phyloP scores from a whole-genome alignment of 2,113 vertebrate genomes.

The Choloepus hoffmanni region DNA sequence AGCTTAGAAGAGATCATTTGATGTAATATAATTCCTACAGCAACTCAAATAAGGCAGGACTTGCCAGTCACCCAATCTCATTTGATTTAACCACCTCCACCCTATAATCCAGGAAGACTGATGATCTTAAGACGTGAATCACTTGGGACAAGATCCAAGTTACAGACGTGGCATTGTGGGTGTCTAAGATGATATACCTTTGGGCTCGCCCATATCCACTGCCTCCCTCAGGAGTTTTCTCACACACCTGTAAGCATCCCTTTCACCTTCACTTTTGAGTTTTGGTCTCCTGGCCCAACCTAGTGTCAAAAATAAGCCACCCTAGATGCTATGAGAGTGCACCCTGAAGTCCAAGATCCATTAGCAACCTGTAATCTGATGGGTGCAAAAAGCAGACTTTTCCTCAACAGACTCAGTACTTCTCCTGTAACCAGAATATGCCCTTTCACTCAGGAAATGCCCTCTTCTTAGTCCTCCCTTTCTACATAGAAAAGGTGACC shows the following conservation, averaged over 20 bases:
- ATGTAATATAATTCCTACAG: background rate
- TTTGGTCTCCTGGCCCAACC: background rate
- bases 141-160: background rate
- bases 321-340: background rate
- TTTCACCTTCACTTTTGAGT: background rate
- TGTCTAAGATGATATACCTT: background rate
- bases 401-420: background rate
- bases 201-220: accelerated
- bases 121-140: background rate
- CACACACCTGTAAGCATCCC: background rate
- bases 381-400: background rate
- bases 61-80: background rate
- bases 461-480: background rate
- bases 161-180: background rate
- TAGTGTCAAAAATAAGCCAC: background rate
- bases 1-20: background rate
- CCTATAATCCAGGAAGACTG: background rate
- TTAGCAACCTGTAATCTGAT: background rate
- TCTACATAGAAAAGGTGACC: background rate
- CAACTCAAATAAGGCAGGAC: background rate
- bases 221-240: background rate
- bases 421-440: background rate
- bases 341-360: background rate
- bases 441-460: background rate
- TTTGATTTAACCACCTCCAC: background rate